These are phyloP conservation scores for Drosophila obscura DNA, from an alignment of 1,140 invertebrate genomes.

Conservation along the genomic window DNA sequence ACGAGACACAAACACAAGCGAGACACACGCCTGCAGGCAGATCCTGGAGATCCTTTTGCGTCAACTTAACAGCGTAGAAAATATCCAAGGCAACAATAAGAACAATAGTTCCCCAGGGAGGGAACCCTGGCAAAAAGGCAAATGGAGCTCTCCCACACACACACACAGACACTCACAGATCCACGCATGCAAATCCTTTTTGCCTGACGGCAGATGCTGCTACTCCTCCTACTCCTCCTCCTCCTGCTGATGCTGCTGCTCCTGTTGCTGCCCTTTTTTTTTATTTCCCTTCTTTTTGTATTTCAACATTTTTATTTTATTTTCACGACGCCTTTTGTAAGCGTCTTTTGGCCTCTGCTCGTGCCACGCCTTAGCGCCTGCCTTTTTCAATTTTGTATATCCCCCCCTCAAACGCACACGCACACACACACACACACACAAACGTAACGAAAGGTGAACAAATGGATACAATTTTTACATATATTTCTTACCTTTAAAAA, in stretches of 20 bases:
- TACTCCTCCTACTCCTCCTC: slow-evolving; percentile 32
- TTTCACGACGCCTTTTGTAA: slow-evolving; percentile 72
- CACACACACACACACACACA: slow-evolving; percentile 12
- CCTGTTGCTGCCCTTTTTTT: slow-evolving; percentile 12
- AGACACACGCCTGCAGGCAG: slow-evolving; percentile 42
- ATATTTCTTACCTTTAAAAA: slow-evolving; percentile 71
- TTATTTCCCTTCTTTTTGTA: slow-evolving; percentile 46
- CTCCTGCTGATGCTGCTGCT: slow-evolving; percentile 28
- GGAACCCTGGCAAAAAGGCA: slow-evolving; percentile 65
- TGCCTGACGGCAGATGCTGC: slow-evolving; percentile 60
- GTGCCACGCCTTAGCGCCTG: slow-evolving; percentile 47
- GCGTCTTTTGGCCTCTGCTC: slow-evolving; percentile 66
- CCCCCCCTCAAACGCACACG: slow-evolving; percentile 17
- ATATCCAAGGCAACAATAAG: slow-evolving; percentile 82
- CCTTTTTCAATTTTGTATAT: slow-evolving; percentile 67
- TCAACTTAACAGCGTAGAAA: slow-evolving; percentile 81
- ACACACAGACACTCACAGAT: slow-evolving; percentile 16
- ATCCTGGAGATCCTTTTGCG: slow-evolving; percentile 78
- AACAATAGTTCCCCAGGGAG: slow-evolving; percentile 80
- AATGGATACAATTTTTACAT: slow-evolving; percentile 70
- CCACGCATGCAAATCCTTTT: slow-evolving; percentile 80
- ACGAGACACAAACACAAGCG: slow-evolving; percentile 23
- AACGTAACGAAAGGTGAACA: slow-evolving; percentile 13
- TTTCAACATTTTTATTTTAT: slow-evolving; percentile 79
- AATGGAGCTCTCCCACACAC: slow-evolving; percentile 44